These are phyloP conservation scores for Spisula solida DNA, from an alignment of 2,888 invertebrate species.

Conservation along the genomic window DNA sequence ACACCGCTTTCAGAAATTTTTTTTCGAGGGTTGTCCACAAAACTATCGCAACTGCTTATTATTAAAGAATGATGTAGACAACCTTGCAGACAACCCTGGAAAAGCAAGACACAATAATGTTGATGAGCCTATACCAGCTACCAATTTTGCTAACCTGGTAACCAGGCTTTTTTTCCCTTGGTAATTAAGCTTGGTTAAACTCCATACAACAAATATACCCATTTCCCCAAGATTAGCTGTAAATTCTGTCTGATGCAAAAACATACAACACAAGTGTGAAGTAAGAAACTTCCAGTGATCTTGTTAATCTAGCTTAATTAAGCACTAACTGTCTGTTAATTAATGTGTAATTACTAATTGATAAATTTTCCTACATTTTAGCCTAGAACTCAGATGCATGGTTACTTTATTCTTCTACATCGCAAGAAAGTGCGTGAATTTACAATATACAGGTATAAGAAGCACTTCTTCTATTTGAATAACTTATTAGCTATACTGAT, in stretches of 20 bases:
- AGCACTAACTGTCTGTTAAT: neutral
- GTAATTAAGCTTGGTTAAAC: neutral
- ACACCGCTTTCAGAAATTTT: no score
- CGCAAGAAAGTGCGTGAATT: neutral
- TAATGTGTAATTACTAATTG: neutral
- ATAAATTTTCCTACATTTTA: neutral
- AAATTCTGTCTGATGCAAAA: conserved; percentile 7
- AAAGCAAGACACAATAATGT: no score
- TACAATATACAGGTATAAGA: neutral
- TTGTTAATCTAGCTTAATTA: conserved; percentile 3
- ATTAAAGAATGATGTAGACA: no score
- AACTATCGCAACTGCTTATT: no score
- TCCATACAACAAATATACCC: neutral
- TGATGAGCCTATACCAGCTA: no score
- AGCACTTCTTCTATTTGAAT: neutral
- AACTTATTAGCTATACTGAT: neutral
- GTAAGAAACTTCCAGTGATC: conserved; percentile 11
- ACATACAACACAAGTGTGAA: conserved; percentile 14
- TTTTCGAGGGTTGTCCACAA: no score
- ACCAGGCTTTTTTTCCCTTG: no score
- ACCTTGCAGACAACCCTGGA: no score
- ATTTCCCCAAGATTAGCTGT: neutral
- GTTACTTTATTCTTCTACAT: neutral
- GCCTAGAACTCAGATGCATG: neutral
- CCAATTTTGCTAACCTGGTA: no score